phyloP scores from a whole-genome alignment of 2,888 invertebrate species.

The Marronus borbonicus region DNA sequence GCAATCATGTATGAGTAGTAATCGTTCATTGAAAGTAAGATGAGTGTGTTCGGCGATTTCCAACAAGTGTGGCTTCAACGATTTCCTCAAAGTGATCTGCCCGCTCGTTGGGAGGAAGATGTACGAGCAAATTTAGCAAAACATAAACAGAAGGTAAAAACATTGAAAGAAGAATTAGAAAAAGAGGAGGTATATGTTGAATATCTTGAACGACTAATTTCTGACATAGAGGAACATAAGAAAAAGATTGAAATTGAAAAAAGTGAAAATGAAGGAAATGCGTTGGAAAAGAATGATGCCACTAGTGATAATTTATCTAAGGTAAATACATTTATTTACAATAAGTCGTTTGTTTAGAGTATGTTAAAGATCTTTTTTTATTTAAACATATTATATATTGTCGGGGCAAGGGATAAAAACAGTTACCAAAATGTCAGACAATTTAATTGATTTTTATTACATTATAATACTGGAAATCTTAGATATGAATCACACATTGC shows the following conservation, averaged over 20 bases:
- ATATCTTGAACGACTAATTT: constrained; percentile 87
- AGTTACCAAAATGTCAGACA: constrained; percentile 16
- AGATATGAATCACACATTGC: constrained; percentile 39
- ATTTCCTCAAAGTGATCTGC: constrained; percentile 91
- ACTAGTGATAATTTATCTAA: constrained; percentile 59
- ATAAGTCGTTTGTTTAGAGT: constrained; percentile 23
- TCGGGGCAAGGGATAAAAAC: not conserved
- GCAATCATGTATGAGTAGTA: constrained; percentile 46
- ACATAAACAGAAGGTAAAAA: constrained; percentile 89
- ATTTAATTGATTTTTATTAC: constrained; percentile 39
- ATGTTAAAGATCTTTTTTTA: not conserved
- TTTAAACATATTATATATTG: not conserved
- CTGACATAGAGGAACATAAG: constrained; percentile 89
- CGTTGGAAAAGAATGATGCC: constrained; percentile 55
- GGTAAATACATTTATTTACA: constrained; percentile 56
- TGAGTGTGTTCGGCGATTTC: constrained; percentile 93
- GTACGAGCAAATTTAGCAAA: constrained; percentile 91
- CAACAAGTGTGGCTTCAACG: constrained; percentile 93
- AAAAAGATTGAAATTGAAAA: constrained; percentile 71
- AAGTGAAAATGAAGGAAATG: constrained; percentile 56
- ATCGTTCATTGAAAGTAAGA: constrained; percentile 64
- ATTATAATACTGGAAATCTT: constrained; percentile 6
- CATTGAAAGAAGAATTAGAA: constrained; percentile 88
- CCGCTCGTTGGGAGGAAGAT: constrained; percentile 95
- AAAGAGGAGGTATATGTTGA: constrained; percentile 94